These are phyloP conservation scores for Psammodynastes pulverulentus DNA, from an alignment of 2,113 vertebrate genomes.

Conservation along the genomic window DNA sequence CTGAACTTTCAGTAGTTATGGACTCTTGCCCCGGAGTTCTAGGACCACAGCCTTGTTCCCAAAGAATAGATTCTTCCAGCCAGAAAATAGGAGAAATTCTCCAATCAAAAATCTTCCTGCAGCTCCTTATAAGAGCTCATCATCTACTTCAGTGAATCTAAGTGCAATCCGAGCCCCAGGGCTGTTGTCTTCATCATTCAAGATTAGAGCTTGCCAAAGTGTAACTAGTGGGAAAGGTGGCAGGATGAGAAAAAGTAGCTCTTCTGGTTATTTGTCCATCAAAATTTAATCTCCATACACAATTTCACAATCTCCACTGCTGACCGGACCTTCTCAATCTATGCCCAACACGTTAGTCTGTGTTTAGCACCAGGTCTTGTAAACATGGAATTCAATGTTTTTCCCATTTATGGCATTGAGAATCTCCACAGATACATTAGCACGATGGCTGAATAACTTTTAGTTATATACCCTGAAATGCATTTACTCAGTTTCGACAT, in stretches of 20 bases:
- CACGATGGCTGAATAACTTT: neutral
- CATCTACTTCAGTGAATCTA: neutral
- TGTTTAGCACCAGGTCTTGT: neutral
- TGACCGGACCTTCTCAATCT: too few relatives aligned
- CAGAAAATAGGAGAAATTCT: neutral
- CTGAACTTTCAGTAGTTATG: neutral
- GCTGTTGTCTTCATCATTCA: neutral
- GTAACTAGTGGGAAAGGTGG: neutral
- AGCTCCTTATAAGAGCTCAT: neutral
- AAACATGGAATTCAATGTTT: neutral
- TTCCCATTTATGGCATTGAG: neutral
- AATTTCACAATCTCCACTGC: neutral
- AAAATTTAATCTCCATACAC: neutral
- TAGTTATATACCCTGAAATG: neutral
- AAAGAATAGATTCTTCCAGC: neutral
- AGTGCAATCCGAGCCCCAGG: neutral
- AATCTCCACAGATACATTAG: neutral
- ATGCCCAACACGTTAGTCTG: neutral
- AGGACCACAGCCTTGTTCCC: too few relatives aligned
- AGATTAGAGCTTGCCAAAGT: neutral
- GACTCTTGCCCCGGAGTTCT: neutral
- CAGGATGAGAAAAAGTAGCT: neutral
- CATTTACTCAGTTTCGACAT: neutral
- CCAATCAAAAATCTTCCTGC: neutral
- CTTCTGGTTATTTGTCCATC: neutral